These are phyloP conservation scores for Drosophila stalkeri DNA, from an alignment of 2,888 invertebrate species.

Conservation along the genomic window DNA sequence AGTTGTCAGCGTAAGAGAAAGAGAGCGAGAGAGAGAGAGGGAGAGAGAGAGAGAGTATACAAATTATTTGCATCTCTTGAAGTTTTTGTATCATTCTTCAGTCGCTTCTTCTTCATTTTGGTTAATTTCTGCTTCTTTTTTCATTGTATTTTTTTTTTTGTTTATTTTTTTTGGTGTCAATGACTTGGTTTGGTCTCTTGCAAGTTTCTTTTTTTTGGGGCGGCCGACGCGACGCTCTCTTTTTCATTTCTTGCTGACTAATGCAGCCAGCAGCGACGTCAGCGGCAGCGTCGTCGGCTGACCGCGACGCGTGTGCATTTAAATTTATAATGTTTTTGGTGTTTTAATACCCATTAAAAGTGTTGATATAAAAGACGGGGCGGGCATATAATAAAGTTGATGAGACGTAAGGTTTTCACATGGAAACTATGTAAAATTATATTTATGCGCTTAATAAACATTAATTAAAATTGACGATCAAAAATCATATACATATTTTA, in stretches of 20 bases:
- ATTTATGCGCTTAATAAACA: background rate
- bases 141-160: constrained; percentile 16
- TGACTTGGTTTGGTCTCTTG: constrained; percentile 69
- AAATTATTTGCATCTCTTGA: constrained; percentile 59
- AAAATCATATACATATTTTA: too few relatives aligned
- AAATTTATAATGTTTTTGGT: constrained; percentile 46
- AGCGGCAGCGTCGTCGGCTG: constrained; percentile 27
- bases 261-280: constrained; percentile 39
- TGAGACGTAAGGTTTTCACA: background rate
- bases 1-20: constrained; percentile 6
- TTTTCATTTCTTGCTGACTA: constrained; percentile 66
- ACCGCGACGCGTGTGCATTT: constrained; percentile 64
- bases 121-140: constrained; percentile 26
- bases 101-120: constrained; percentile 23
- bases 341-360: constrained; percentile 29
- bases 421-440: background rate
- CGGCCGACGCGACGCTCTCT: constrained; percentile 45
- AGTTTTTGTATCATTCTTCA: constrained; percentile 34
- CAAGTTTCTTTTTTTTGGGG: constrained; percentile 73
- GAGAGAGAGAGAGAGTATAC: constrained; percentile 17
- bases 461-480: background rate
- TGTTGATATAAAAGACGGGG: background rate
- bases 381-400: background rate
- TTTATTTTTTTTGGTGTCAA: constrained; percentile 68
- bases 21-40: background rate